Percentiles rank a stretch among this genome's conserved stretches.
phyloP scores from a whole-genome alignment of 1,140 invertebrate species.

The Probaryconus sp. region DNA sequence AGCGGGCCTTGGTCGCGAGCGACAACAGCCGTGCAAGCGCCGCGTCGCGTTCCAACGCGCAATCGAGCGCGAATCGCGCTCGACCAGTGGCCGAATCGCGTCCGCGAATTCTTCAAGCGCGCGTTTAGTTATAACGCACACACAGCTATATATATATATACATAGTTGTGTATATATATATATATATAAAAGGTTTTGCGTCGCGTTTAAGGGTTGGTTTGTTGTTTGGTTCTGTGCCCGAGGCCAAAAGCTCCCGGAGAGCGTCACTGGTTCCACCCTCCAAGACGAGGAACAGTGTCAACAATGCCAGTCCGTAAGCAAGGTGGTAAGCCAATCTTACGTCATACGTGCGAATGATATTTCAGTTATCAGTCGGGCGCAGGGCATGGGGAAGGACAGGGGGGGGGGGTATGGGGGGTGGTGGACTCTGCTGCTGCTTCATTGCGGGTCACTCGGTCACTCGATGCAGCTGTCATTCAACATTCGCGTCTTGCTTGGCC shows the following conservation, averaged over 20 bases:
- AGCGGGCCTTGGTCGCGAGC: constrained; percentile 42
- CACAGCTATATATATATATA: too few relatives aligned
- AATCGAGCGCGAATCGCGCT: constrained; percentile 58
- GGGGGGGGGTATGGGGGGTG: too few relatives aligned
- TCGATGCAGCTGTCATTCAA: constrained; percentile 57
- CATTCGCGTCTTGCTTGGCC: constrained; percentile 3
- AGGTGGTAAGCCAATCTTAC: constrained; percentile 75
- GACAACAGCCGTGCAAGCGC: constrained; percentile 36
- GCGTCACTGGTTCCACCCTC: too few relatives aligned
- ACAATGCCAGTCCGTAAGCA: constrained; percentile 77
- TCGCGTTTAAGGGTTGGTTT: too few relatives aligned
- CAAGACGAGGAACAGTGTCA: too few relatives aligned
- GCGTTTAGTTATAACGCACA: too few relatives aligned
- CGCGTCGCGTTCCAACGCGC: constrained; percentile 34
- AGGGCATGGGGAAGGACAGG: too few relatives aligned
- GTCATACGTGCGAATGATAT: constrained; percentile 14
- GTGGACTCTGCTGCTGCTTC: constrained; percentile 9
- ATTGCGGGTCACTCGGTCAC: constrained; percentile 71
- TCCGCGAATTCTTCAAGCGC: constrained; percentile 57
- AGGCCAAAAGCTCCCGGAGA: too few relatives aligned
- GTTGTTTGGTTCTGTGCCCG: too few relatives aligned
- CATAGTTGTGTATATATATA: too few relatives aligned
- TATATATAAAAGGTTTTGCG: too few relatives aligned
- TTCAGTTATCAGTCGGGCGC: too few relatives aligned
- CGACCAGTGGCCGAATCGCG: constrained; percentile 56